Conservation (phyloP, 2,113 vertebrate species). For the Oreocharis arfaki region DNA sequence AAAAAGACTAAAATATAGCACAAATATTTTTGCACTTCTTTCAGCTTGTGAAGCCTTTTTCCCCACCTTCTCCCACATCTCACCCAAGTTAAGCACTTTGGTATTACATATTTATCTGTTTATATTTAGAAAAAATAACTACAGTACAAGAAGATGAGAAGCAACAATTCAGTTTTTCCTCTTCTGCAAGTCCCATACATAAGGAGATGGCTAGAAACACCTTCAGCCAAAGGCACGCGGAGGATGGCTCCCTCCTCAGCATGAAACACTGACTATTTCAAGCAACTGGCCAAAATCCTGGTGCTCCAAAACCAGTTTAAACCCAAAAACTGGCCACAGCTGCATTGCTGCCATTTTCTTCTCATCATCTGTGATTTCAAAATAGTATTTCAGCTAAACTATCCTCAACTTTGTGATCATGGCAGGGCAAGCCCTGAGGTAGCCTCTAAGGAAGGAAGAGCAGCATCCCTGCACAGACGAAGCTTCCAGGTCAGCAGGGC, state of each 20-base stretch:
- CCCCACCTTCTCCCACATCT: neutral
- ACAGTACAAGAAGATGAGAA: neutral
- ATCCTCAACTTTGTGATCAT: neutral
- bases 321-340: neutral
- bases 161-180: neutral
- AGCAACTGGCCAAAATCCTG: neutral
- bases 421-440: neutral
- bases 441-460: conserved; percentile 8
- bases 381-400: neutral
- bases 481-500: neutral
- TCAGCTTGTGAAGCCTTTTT: neutral
- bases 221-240: neutral
- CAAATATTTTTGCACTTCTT: conserved; percentile 61
- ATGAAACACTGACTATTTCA: neutral
- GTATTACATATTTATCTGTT: neutral
- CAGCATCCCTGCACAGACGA: neutral
- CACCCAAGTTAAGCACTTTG: neutral
- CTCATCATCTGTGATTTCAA: neutral
- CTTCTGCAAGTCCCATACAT: neutral
- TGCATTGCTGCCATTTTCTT: neutral
- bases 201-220: neutral
- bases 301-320: neutral
- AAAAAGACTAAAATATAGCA: conserved; percentile 50
- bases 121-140: neutral
- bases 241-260: neutral